A percentile compares a stretch with the other conserved stretches of the same genome.
Evolutionary conservation across 2,797 vertebrate genomes (phyloP).

Genomic region (Spizella passerina): DNA sequence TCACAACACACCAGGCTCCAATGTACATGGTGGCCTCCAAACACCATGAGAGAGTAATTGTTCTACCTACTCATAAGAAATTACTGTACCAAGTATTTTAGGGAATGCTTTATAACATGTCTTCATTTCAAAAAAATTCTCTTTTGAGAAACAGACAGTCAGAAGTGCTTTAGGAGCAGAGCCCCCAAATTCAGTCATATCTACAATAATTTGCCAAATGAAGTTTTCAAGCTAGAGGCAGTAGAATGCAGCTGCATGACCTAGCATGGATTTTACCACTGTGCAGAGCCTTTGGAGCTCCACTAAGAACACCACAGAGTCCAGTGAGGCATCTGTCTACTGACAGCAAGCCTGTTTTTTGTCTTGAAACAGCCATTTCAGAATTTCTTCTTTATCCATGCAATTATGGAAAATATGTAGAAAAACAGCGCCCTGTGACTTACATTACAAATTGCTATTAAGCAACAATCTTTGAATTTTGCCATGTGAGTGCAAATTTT

Average conservation of each 20-base stretch:
- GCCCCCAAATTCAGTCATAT: neutral
- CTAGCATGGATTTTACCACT: neutral
- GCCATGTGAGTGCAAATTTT: neutral
- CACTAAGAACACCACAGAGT: neutral
- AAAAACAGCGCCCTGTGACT: neutral
- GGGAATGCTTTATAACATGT: neutral
- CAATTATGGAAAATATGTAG: neutral
- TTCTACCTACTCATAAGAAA: neutral
- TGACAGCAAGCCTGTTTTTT: neutral
- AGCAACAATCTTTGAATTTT: neutral
- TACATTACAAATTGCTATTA: neutral
- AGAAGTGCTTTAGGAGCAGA: neutral
- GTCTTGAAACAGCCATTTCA: neutral
- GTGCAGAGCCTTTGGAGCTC: neutral
- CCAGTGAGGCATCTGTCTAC: neutral
- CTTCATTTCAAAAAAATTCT: neutral
- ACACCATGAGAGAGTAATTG: neutral
- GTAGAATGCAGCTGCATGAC: neutral
- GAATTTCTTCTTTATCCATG: neutral
- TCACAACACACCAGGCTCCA: neutral
- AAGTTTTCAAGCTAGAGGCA: neutral
- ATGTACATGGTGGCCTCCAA: neutral
- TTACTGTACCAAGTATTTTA: neutral
- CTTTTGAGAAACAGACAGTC: neutral
- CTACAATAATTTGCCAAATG: neutral